A percentile compares a stretch with the other conserved stretches of the same genome.
These are phyloP conservation scores for Pandemis heparana DNA, from an alignment of 2,888 invertebrate genomes.

Conservation along the genomic window DNA sequence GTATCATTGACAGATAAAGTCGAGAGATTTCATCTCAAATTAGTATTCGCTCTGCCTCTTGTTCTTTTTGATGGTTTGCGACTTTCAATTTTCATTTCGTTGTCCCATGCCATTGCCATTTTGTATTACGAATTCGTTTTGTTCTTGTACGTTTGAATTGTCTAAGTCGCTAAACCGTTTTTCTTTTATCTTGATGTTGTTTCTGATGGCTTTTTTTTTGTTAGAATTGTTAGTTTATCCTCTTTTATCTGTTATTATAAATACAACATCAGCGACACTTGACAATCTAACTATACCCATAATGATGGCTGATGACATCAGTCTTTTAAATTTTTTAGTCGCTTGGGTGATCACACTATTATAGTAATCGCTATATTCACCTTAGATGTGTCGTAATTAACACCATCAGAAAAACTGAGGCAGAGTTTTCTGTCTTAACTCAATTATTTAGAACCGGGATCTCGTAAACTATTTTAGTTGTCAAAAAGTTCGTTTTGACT, in stretches of 20 bases:
- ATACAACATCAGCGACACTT: background rate
- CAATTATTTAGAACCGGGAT: constrained; percentile 7
- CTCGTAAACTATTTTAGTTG: constrained; percentile 19
- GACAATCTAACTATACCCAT: background rate
- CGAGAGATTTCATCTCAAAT: constrained; percentile 29
- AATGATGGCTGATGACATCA: background rate
- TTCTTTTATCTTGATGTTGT: background rate
- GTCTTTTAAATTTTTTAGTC: constrained; percentile 6
- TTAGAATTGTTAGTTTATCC: background rate
- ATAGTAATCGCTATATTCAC: constrained; percentile 14
- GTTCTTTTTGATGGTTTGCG: constrained; percentile 23
- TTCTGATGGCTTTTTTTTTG: background rate
- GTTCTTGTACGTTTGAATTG: constrained; percentile 21
- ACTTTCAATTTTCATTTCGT: constrained; percentile 23
- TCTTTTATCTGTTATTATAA: background rate
- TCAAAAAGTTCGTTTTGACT: constrained; percentile 11
- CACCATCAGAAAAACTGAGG: constrained; percentile 6
- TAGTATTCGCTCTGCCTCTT: constrained; percentile 23
- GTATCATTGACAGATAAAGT: constrained; percentile 42
- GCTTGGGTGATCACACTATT: constrained; percentile 14
- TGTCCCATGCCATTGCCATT: constrained; percentile 7
- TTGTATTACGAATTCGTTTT: background rate
- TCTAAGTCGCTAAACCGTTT: constrained; percentile 5
- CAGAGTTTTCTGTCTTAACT: constrained; percentile 10
- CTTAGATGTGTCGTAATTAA: background rate